A percentile compares a stretch with the other conserved stretches of the same genome.
phyloP scores from a whole-genome alignment of 2,888 invertebrate genomes.

The Prenolepis imparis region DNA sequence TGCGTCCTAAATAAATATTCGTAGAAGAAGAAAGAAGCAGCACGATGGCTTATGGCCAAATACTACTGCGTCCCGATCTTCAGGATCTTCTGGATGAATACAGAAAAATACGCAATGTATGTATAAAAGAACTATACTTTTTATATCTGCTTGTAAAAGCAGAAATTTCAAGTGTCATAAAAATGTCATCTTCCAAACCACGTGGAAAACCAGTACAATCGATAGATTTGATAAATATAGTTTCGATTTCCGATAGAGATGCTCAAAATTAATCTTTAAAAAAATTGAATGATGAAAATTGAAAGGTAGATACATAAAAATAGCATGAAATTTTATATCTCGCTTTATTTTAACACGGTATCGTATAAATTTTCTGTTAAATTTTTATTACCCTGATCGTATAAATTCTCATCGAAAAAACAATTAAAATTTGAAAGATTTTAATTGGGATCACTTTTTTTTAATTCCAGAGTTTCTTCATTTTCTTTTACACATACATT shows the following conservation, averaged over 20 bases:
- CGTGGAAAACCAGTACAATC: too few species aligned
- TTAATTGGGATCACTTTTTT: not conserved
- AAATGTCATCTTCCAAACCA: too few species aligned
- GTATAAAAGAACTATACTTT: not conserved
- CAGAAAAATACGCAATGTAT: not conserved
- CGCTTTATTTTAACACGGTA: not conserved
- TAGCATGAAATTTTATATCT: not conserved
- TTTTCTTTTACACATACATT: too few species aligned
- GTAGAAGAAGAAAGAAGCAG: not conserved
- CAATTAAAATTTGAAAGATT: not conserved
- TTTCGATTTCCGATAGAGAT: not conserved
- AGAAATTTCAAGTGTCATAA: not conserved
- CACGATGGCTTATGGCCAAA: not conserved
- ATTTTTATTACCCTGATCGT: not conserved
- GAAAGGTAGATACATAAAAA: not conserved
- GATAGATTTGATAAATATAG: not conserved
- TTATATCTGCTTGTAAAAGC: not conserved
- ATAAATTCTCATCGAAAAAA: not conserved
- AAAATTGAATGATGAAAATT: not conserved
- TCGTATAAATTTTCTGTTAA: not conserved
- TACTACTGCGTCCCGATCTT: conserved; percentile 16
- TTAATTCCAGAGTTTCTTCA: too few species aligned
- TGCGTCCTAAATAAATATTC: not conserved
- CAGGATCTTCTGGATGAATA: conserved; percentile 5
- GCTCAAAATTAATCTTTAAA: not conserved